Conservation (phyloP, 2,113 vertebrate genomes). For the Rhagologus leucostigma region DNA sequence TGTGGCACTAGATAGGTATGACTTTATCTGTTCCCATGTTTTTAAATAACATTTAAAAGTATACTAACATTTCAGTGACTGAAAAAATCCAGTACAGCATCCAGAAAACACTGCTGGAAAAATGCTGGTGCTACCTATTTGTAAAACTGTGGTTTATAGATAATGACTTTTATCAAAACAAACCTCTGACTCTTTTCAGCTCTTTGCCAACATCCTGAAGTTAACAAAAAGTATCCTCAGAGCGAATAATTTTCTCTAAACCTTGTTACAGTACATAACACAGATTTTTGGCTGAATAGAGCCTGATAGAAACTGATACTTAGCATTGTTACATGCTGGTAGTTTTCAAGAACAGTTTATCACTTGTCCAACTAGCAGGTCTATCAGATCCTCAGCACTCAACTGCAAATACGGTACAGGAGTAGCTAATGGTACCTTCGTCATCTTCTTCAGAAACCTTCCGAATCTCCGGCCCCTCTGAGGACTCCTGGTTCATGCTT, state of each 20-base stretch:
- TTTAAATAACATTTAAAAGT: background rate
- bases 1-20: background rate
- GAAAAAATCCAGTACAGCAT: background rate
- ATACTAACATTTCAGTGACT: background rate
- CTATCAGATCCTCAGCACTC: background rate
- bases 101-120: background rate
- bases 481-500: constrained; percentile 87
- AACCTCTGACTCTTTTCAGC: background rate
- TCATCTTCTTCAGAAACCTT: constrained; percentile 84
- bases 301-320: background rate
- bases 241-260: background rate
- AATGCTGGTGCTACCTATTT: background rate
- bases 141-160: background rate
- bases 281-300: background rate
- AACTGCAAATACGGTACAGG: background rate
- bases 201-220: background rate
- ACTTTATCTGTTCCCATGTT: background rate
- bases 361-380: background rate
- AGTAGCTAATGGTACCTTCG: constrained; percentile 75
- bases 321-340: background rate
- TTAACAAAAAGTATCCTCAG: background rate
- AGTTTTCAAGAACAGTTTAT: background rate
- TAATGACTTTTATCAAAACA: background rate
- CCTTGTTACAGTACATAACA: background rate
- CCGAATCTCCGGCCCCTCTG: constrained; percentile 79